Conservation (phyloP, 2,888 invertebrate species). For the Zelleria hepariella region DNA sequence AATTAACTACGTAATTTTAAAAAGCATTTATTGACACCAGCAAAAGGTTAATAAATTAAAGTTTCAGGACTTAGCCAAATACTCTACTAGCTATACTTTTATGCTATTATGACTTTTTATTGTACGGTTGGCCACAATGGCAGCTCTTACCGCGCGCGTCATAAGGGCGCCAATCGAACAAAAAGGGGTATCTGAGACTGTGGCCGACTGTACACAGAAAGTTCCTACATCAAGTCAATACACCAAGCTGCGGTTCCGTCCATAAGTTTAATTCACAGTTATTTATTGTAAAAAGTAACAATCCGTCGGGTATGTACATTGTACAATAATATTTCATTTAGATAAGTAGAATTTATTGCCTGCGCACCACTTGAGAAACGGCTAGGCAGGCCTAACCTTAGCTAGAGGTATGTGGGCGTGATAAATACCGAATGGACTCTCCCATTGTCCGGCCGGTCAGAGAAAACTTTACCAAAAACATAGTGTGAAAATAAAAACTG, state of each 20-base stretch:
- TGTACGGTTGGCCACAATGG: too few relatives aligned
- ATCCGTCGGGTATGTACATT: constrained; percentile 13
- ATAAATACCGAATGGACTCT: neutral
- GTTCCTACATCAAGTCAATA: neutral
- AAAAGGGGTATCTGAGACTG: too few relatives aligned
- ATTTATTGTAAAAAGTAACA: constrained; percentile 14
- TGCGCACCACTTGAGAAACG: neutral
- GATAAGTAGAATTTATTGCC: constrained; percentile 28
- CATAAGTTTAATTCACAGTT: neutral
- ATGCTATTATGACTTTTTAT: too few relatives aligned
- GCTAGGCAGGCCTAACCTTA: neutral
- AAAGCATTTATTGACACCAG: too few relatives aligned
- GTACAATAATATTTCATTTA: constrained; percentile 24
- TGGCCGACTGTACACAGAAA: neutral
- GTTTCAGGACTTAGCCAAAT: too few relatives aligned
- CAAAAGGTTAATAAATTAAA: too few relatives aligned
- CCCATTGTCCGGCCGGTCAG: neutral
- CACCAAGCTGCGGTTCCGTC: neutral
- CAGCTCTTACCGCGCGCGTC: too few relatives aligned
- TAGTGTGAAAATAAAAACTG: neutral
- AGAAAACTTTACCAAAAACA: neutral
- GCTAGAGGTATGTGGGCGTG: neutral
- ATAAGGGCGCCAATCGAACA: too few relatives aligned
- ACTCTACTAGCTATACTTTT: too few relatives aligned
- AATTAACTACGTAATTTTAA: too few relatives aligned